phyloP scores from a whole-genome alignment of 1,140 invertebrate genomes.

The Nymphalis io region DNA sequence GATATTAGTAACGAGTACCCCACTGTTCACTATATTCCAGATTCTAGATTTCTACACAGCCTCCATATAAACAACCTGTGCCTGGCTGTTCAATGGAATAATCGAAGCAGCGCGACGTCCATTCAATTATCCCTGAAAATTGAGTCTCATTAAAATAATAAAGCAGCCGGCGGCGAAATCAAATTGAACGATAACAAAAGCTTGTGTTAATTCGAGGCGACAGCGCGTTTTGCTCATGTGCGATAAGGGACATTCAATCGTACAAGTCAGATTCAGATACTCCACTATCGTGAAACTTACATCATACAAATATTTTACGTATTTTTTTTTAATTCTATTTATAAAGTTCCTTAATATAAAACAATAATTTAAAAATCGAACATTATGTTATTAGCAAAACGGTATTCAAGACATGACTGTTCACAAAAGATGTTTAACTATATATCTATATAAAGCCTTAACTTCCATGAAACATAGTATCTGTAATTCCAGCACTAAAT shows the following conservation, averaged over 20 bases:
- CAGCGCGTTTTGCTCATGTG: slow-evolving; percentile 51
- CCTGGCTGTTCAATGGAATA: slow-evolving; percentile 66
- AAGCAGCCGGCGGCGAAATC: slow-evolving; percentile 75
- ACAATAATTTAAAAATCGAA: no score
- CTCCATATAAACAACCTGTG: slow-evolving; percentile 36
- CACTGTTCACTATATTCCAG: slow-evolving; percentile 8
- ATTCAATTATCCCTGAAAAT: slow-evolving; percentile 79
- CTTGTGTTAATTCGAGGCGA: slow-evolving; percentile 71
- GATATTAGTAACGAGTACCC: no score
- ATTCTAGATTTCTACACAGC: slow-evolving; percentile 24
- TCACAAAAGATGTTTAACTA: background rate
- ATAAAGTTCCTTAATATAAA: no score
- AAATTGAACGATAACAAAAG: slow-evolving; percentile 80
- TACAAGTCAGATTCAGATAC: slow-evolving; percentile 32
- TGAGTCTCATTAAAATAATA: slow-evolving; percentile 80
- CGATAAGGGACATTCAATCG: slow-evolving; percentile 47
- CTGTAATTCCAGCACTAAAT: slow-evolving; percentile 37
- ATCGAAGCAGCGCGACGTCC: slow-evolving; percentile 68
- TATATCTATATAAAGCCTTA: slow-evolving; percentile 1
- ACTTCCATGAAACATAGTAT: slow-evolving; percentile 24
- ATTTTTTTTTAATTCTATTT: background rate
- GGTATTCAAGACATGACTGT: background rate
- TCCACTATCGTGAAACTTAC: slow-evolving; percentile 15
- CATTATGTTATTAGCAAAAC: background rate
- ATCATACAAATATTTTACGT: slow-evolving; percentile 11